phyloP scores from a whole-genome alignment of 2,797 vertebrate genomes.

The Acanthurus lineatus region DNA sequence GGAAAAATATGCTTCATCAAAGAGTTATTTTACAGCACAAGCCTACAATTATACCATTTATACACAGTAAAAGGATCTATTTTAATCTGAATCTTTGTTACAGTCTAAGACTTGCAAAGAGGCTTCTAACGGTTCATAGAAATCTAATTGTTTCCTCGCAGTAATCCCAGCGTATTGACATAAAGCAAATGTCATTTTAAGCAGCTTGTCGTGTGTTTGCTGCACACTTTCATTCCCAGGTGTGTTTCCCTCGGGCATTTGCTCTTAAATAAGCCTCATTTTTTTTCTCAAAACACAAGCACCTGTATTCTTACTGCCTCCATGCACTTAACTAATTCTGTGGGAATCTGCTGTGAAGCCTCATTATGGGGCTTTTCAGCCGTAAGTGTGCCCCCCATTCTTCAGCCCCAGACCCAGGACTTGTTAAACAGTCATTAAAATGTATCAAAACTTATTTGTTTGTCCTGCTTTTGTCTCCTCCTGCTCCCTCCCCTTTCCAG shows the following conservation, averaged over 20 bases:
- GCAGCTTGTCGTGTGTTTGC: conserved; percentile 54
- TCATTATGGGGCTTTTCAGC: conserved; percentile 54
- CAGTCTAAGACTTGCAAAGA: neutral
- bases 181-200: conserved; percentile 44
- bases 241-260: conserved; percentile 54
- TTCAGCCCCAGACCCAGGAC: conserved; percentile 61
- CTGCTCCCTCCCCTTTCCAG: conserved; percentile 71
- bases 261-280: conserved; percentile 63
- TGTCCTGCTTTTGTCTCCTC: conserved; percentile 76
- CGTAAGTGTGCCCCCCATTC: conserved; percentile 57
- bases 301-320: conserved; percentile 52
- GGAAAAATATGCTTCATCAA: neutral
- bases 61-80: neutral
- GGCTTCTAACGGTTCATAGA: conserved; percentile 14
- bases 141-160: conserved; percentile 42
- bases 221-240: conserved; percentile 72
- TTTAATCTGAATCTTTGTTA: neutral
- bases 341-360: conserved; percentile 65
- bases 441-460: conserved; percentile 77
- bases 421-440: conserved; percentile 83
- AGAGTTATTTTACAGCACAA: neutral
- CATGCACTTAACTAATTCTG: conserved; percentile 67
- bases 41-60: neutral
- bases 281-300: conserved; percentile 46
- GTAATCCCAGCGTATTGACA: conserved; percentile 21